Evolutionary conservation across 2,113 vertebrate species (phyloP).

Genomic region (Conger conger): DNA sequence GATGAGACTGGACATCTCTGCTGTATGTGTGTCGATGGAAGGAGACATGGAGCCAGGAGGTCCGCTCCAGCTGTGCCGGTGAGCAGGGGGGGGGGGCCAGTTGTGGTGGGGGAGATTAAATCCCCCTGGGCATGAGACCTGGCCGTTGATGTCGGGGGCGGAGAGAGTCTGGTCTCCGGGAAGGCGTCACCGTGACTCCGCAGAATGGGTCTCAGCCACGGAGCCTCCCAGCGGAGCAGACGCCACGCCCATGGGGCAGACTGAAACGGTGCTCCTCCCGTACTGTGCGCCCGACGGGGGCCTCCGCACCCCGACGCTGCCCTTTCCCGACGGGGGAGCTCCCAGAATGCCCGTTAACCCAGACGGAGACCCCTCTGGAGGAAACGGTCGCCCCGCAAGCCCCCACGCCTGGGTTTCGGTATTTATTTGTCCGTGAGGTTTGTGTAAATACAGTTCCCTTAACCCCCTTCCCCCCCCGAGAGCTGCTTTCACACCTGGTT

Average conservation of each 20-base stretch:
- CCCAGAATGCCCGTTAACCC: slow-evolving; percentile 44
- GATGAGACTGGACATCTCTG: not conserved
- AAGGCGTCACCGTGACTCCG: not conserved
- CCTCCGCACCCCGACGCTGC: slow-evolving; percentile 34
- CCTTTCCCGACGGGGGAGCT: slow-evolving; percentile 27
- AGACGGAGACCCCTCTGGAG: slow-evolving; percentile 40
- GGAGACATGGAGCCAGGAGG: not conserved
- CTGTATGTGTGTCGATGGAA: not conserved
- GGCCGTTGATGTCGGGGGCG: not conserved
- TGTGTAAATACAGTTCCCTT: slow-evolving; percentile 48
- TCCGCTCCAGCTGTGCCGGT: too few species aligned
- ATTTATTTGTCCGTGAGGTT: slow-evolving; percentile 52
- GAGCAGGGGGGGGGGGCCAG: not conserved
- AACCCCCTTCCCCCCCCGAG: too few species aligned
- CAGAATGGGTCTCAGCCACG: not conserved
- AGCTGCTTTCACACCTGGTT: slow-evolving; percentile 54
- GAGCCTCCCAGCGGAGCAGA: not conserved
- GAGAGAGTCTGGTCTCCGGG: not conserved
- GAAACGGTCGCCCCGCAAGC: slow-evolving; percentile 43
- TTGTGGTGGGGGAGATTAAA: not conserved
- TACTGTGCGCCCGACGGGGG: slow-evolving; percentile 45
- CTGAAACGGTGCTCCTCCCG: slow-evolving; percentile 32
- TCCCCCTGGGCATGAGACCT: not conserved
- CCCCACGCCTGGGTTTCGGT: slow-evolving; percentile 34
- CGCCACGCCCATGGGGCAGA: slow-evolving; percentile 20